Percentiles rank a stretch among this genome's conserved stretches.
phyloP scores from a whole-genome alignment of 2,888 invertebrate genomes.

The Anthophora plumipes region DNA sequence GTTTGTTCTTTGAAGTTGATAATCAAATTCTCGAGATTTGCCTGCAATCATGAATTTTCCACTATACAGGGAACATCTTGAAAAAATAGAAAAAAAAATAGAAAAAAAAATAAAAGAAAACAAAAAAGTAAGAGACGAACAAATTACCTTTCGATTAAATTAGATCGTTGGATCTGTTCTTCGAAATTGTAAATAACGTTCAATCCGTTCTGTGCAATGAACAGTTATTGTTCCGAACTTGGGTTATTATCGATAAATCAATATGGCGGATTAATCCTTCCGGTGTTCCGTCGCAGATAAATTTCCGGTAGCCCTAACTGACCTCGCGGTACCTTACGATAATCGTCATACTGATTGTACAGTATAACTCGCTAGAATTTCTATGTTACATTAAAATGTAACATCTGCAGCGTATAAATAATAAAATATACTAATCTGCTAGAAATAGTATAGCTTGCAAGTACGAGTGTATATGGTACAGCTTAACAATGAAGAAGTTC shows the following conservation, averaged over 20 bases:
- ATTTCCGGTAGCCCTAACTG: slow-evolving; percentile 43
- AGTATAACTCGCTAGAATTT: slow-evolving; percentile 13
- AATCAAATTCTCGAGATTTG: no score
- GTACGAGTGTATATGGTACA: background rate
- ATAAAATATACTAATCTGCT: no score
- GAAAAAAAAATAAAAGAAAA: background rate
- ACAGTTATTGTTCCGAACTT: background rate
- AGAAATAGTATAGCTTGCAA: no score
- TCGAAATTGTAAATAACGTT: background rate
- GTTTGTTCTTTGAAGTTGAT: no score
- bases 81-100: no score
- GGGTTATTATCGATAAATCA: slow-evolving; percentile 18
- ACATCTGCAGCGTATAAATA: no score
- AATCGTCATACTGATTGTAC: slow-evolving; percentile 14
- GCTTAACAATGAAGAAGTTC: background rate
- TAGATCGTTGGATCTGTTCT: background rate
- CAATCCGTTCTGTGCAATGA: background rate
- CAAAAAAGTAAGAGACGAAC: background rate
- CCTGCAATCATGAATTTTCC: no score
- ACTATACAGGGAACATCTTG: no score
- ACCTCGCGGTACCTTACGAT: background rate
- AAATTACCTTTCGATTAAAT: background rate
- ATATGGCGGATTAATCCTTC: slow-evolving; percentile 38
- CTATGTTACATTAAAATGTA: background rate
- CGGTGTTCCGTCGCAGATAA: slow-evolving; percentile 20